These are phyloP conservation scores for Epinephelus coioides DNA, from an alignment of 2,797 vertebrate species.

Conservation along the genomic window DNA sequence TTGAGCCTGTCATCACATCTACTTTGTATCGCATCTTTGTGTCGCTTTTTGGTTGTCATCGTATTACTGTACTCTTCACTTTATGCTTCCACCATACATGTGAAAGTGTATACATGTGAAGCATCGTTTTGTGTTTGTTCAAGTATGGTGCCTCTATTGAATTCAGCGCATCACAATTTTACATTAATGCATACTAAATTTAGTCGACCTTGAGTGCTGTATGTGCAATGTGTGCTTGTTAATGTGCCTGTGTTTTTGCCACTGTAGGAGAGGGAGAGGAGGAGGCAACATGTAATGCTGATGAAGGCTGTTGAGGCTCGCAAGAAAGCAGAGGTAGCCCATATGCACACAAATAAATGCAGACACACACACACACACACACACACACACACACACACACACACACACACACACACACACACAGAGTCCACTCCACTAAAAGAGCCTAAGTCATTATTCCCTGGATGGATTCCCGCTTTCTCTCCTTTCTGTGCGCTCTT, in stretches of 20 bases:
- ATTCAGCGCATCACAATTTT: constrained; percentile 71
- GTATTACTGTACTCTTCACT: constrained; percentile 90
- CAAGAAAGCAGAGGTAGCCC: constrained; percentile 97
- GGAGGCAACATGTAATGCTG: constrained; percentile 98
- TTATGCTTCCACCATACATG: constrained; percentile 84
- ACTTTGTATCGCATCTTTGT: constrained; percentile 92
- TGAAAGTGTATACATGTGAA: constrained; percentile 83
- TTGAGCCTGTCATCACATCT: constrained; percentile 96
- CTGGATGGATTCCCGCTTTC: constrained; percentile 70
- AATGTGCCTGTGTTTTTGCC: constrained; percentile 79
- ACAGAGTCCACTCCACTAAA: constrained; percentile 64
- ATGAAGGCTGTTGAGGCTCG: constrained; percentile 99
- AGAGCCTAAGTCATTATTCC: constrained; percentile 72
- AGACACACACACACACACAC: constrained; percentile 54
- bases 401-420: constrained; percentile 56
- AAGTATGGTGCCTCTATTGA: constrained; percentile 78
- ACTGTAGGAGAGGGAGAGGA: constrained; percentile 96
- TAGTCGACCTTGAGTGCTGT: constrained; percentile 60
- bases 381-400: constrained; percentile 56
- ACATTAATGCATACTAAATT: constrained; percentile 72
- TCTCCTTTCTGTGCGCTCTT: constrained; percentile 64
- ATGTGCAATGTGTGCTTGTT: constrained; percentile 63
- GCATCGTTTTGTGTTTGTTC: constrained; percentile 82
- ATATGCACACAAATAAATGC: constrained; percentile 58
- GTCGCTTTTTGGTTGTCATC: constrained; percentile 95